Conservation (phyloP, 2,797 vertebrate genomes). For the Manis crassicaudata region DNA sequence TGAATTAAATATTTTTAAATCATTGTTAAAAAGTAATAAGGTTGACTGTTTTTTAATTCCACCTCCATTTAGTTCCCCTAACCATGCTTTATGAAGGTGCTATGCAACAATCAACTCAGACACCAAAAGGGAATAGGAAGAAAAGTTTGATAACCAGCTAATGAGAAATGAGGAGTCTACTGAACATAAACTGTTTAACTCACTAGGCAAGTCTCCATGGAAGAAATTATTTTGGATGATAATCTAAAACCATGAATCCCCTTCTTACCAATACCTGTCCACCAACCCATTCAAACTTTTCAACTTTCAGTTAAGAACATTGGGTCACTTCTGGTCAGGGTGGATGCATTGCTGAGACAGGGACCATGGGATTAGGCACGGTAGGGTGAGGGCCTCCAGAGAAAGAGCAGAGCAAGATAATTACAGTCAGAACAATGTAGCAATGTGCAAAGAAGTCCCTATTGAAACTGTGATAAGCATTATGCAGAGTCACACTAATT, state of each 20-base stretch:
- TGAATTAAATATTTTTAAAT: conserved; percentile 46
- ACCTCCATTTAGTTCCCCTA: not conserved
- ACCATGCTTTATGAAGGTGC: not conserved
- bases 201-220: not conserved
- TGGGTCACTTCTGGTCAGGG: conserved; percentile 34
- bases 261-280: not conserved
- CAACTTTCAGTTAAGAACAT: conserved; percentile 41
- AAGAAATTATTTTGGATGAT: conserved; percentile 36
- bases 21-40: conserved; percentile 51
- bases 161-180: not conserved
- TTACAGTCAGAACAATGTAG: no score
- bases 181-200: conserved; percentile 25
- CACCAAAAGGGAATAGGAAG: not conserved
- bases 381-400: no score
- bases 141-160: conserved; percentile 1
- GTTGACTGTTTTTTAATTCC: conserved; percentile 37
- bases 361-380: no score
- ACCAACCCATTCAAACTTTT: not conserved
- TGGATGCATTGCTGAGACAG: conserved; percentile 44
- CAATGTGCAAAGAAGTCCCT: no score
- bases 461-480: no score
- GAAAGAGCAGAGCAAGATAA: no score
- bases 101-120: not conserved
- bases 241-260: conserved; percentile 33
- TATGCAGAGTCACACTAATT: no score